Conservation (phyloP, 1,140 invertebrate genomes). For the Tribolium castaneum region DNA sequence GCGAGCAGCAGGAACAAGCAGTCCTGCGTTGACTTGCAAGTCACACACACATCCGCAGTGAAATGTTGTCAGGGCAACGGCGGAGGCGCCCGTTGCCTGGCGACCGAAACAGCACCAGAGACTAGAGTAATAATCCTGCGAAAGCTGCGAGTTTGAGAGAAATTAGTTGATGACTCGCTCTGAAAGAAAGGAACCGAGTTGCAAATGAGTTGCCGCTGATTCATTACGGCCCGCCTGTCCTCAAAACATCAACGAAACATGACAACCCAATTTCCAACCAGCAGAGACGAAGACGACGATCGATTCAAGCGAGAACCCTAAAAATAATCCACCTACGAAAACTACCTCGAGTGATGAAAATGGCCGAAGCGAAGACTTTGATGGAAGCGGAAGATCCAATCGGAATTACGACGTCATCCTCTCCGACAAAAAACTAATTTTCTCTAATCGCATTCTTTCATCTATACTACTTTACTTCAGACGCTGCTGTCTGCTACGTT, state of each 20-base stretch:
- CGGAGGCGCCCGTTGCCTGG: conserved; percentile 55
- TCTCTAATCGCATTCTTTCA: not conserved
- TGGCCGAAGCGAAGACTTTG: not conserved
- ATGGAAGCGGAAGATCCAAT: not conserved
- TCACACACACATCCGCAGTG: conserved; percentile 50
- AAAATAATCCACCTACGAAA: not conserved
- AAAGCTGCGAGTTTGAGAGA: conserved; percentile 56
- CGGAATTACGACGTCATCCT: not conserved
- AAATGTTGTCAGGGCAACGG: conserved; percentile 52
- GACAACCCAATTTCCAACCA: conserved; percentile 49
- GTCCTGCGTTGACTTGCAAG: conserved; percentile 53
- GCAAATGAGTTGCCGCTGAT: conserved; percentile 61
- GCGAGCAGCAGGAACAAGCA: not conserved
- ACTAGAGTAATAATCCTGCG: conserved; percentile 57
- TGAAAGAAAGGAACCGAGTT: conserved; percentile 60
- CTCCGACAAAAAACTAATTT: not conserved
- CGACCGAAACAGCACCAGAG: conserved; percentile 52
- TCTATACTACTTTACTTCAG: not conserved
- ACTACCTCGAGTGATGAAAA: not conserved
- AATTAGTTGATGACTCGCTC: conserved; percentile 60
- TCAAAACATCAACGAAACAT: conserved; percentile 46
- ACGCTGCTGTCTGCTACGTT: too few relatives aligned
- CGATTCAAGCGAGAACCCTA: conserved; percentile 1
- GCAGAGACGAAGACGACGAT: conserved; percentile 9
- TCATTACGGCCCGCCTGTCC: conserved; percentile 57